Evolutionary conservation across 2,888 invertebrate genomes (phyloP), one percentile per base, ranked within the genome.

Genomic region (Axea sp.): DNA sequence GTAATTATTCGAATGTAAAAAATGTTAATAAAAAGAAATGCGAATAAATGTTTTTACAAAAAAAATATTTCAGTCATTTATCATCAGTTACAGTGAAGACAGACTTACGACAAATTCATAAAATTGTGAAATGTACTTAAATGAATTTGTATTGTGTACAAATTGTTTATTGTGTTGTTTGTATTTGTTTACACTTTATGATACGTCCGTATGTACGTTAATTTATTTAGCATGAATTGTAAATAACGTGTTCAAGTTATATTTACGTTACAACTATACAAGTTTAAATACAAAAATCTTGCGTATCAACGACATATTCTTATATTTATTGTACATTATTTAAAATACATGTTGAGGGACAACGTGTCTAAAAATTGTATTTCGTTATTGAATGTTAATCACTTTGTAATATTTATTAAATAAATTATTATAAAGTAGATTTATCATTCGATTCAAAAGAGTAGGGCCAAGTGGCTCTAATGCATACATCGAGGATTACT

Each of bases 11-110:
- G 80, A 81, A 77, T 86, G 84, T 86, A 85, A 84, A 83, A 86
- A 85, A 83, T 86, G 86, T 86, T 86, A 84, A 87, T 86, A 87
- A 86, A 85, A 81, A 80, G 82, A 47, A 80, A 28, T 60, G 55
- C 80, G 76, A 82, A 81, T 84, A 84, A 85, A 85, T 85, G 86
- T 87, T 87, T 87, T 86, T 84, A 83, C 80, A 85, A 73, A 79
- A 68, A 77, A 28, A 47, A 43, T 43, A 51, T 73, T 77, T 78
- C 59, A 68, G 3, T 67, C 47, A 55, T 60, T 73, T 43, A 55
- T 57, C 12, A 31, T 39, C 7, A 43, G 26, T 59, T 45, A 41
- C n/a, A 8, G 17, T n/a, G n/a, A n/a, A n/a, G n/a, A n/a, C n/a
- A n/a, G n/a, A 3, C 4, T 15, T 37, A 15, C 4, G 6, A 37